Percentiles rank a stretch among this genome's conserved stretches.
phyloP scores from a whole-genome alignment of 1,140 invertebrate species.

The Cryptotermes secundus region DNA sequence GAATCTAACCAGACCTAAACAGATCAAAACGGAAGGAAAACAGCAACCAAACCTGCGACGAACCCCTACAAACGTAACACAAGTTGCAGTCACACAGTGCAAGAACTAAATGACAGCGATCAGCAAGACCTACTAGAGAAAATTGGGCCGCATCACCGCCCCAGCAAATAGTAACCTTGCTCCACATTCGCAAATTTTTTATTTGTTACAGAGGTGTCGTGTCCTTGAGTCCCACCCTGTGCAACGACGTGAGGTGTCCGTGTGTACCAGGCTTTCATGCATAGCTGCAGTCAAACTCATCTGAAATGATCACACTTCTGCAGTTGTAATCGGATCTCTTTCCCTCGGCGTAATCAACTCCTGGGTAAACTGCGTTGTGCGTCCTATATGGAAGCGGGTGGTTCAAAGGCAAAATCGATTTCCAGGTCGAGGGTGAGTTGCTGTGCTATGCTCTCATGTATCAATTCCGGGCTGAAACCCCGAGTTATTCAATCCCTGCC shows the following conservation, averaged over 20 bases:
- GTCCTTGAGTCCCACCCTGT: not conserved
- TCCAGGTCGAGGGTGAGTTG: not conserved
- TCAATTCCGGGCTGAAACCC: not conserved
- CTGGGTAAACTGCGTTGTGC: not conserved
- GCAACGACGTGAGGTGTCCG: not conserved
- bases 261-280: too few relatives aligned
- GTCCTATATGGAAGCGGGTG: constrained; percentile 22
- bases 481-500: not conserved
- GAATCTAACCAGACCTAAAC: constrained; percentile 36
- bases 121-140: not conserved
- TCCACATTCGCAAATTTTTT: not conserved
- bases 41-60: constrained; percentile 36
- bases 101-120: constrained; percentile 36
- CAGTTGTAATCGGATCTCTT: not conserved
- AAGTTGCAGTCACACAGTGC: constrained; percentile 37
- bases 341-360: not conserved
- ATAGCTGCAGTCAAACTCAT: too few relatives aligned
- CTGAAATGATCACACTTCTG: not conserved
- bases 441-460: too few relatives aligned
- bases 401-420: constrained; percentile 30
- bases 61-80: constrained; percentile 37
- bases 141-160: constrained; percentile 29
- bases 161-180: constrained; percentile 28
- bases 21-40: constrained; percentile 37
- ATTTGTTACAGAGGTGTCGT: not conserved